Percentiles rank a stretch among this genome's conserved stretches.
Evolutionary conservation across 1,140 invertebrate genomes (phyloP).

Genomic region (Brachionus asplanchnoidis): DNA sequence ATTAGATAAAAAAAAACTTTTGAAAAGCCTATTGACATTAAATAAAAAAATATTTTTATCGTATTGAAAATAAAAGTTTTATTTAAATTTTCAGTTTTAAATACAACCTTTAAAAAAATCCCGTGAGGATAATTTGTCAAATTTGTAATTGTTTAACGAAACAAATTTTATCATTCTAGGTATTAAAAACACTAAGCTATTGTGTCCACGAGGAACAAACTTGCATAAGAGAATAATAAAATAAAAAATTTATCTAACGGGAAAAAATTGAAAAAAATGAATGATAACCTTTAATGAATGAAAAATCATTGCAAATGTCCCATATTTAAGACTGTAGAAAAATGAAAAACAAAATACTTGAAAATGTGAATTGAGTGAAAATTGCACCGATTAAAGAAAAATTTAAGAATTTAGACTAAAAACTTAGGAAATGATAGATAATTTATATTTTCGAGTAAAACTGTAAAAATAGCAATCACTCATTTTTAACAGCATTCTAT

Average conservation of each 20-base stretch:
- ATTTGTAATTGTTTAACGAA: no score
- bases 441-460: neutral
- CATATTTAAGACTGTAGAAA: neutral
- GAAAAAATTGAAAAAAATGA: neutral
- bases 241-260: neutral
- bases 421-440: neutral
- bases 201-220: neutral
- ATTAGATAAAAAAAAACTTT: no score
- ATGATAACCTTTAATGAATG: neutral
- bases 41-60: no score
- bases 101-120: no score
- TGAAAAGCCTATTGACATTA: no score
- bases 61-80: no score
- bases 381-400: neutral
- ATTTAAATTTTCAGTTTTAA: no score
- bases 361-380: neutral
- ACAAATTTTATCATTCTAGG: neutral
- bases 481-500: constrained; percentile 19
- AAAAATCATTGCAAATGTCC: neutral
- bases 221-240: neutral
- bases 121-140: no score
- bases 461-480: constrained; percentile 33
- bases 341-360: neutral
- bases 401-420: neutral
- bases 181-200: neutral